Conservation (phyloP, 2,888 invertebrate genomes). For the Galerucella pusilla region DNA sequence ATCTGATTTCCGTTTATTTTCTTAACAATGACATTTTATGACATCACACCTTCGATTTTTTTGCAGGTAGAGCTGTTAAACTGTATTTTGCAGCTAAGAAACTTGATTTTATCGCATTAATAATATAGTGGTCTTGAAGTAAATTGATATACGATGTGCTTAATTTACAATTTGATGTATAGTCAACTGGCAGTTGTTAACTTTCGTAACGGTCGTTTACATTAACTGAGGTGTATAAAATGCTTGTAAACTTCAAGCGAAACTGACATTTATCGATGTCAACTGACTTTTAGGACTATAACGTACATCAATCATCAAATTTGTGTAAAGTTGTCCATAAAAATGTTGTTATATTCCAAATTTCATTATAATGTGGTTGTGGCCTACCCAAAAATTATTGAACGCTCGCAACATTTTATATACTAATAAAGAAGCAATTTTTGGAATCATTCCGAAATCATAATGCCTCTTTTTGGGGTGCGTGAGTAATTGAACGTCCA, state of each 20-base stretch:
- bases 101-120: not conserved
- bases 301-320: not conserved
- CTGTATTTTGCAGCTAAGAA: too few relatives aligned
- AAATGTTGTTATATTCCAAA: not conserved
- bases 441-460: not conserved
- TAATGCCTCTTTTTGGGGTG: slow-evolving; percentile 16
- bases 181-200: not conserved
- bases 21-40: too few relatives aligned
- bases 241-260: not conserved
- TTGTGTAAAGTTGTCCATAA: too few relatives aligned
- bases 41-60: too few relatives aligned
- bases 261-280: not conserved
- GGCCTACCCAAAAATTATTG: not conserved
- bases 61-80: not conserved
- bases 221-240: not conserved
- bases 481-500: slow-evolving; percentile 20
- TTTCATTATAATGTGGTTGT: not conserved
- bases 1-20: too few relatives aligned
- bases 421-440: slow-evolving; percentile 8
- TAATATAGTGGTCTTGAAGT: not conserved
- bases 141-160: not conserved
- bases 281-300: not conserved
- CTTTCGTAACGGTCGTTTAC: not conserved
- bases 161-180: not conserved
- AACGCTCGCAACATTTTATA: not conserved